phyloP scores from a whole-genome alignment of 1,140 invertebrate genomes.

The Drosophila rhopaloa region DNA sequence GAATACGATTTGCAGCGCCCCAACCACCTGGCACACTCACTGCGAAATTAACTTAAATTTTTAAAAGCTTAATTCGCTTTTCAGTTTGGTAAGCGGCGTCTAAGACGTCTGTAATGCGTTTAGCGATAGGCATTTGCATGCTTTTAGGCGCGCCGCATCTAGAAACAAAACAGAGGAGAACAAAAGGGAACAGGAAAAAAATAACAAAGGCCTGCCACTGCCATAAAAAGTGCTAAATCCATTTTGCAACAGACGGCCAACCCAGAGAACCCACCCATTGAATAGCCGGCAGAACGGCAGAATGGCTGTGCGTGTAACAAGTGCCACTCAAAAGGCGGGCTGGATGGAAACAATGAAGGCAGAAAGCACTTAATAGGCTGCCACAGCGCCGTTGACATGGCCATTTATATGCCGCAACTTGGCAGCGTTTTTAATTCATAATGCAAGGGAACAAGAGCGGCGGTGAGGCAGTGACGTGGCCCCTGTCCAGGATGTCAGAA shows the following conservation, averaged over 20 bases:
- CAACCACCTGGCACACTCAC: too few species aligned
- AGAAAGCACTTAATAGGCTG: slow-evolving; percentile 68
- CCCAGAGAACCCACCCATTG: slow-evolving; percentile 18
- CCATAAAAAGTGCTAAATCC: slow-evolving; percentile 48
- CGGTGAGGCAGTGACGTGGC: slow-evolving; percentile 1
- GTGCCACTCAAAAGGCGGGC: slow-evolving; percentile 58
- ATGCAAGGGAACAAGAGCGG: slow-evolving; percentile 30
- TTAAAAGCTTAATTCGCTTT: slow-evolving; percentile 43
- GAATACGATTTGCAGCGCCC: slow-evolving; percentile 1
- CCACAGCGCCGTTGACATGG: slow-evolving; percentile 51
- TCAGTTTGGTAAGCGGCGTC: slow-evolving; percentile 27
- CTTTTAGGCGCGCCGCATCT: slow-evolving; percentile 50
- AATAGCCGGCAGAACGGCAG: not conserved
- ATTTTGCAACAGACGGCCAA: slow-evolving; percentile 38
- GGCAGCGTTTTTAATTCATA: slow-evolving; percentile 72
- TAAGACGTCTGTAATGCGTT: slow-evolving; percentile 61
- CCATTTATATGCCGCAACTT: slow-evolving; percentile 68
- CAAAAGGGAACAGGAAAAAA: not conserved
- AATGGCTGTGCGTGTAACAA: slow-evolving; percentile 59
- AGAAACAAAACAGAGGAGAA: not conserved
- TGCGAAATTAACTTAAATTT: slow-evolving; percentile 72
- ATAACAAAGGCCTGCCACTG: slow-evolving; percentile 21
- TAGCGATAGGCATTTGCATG: slow-evolving; percentile 61
- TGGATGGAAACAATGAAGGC: slow-evolving; percentile 52
- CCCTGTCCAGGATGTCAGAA: slow-evolving; percentile 38